Evolutionary conservation across 2,113 vertebrate genomes (phyloP).

Genomic region (Entosphenus tridentatus): DNA sequence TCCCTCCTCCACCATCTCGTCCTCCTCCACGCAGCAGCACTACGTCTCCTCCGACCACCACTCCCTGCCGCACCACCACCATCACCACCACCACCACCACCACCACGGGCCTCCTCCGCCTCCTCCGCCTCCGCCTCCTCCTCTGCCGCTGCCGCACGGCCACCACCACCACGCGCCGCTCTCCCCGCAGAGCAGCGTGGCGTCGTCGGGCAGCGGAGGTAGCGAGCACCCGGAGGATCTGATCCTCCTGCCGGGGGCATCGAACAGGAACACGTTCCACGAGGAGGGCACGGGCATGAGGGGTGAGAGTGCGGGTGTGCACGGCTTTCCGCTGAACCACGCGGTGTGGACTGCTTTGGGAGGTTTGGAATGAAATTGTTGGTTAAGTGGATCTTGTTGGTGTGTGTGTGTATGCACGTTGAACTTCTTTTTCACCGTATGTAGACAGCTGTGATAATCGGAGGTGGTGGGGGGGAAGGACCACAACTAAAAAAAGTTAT

Average conservation of each 20-base stretch:
- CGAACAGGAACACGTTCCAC: conserved; percentile 58
- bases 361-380: too few relatives aligned
- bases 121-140: not conserved
- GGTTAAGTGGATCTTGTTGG: too few relatives aligned
- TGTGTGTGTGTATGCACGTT: too few relatives aligned
- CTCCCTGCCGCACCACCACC: not conserved
- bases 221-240: conserved; percentile 69
- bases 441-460: too few relatives aligned
- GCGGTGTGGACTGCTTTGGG: too few relatives aligned
- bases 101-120: not conserved
- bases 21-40: not conserved
- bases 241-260: conserved; percentile 20
- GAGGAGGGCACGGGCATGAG: conserved; percentile 86
- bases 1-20: too few relatives aligned
- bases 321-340: too few relatives aligned
- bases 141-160: conserved; percentile 20
- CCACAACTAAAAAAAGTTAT: too few relatives aligned
- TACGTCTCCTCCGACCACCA: not conserved
- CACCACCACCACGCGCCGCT: conserved; percentile 61
- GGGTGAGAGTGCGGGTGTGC: conserved; percentile 22
- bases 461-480: too few relatives aligned
- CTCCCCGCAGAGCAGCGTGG: conserved; percentile 73
- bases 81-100: not conserved
- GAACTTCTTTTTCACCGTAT: too few relatives aligned
- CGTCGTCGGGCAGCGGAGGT: conserved; percentile 38